A percentile compares a stretch with the other conserved stretches of the same genome.
These are phyloP conservation scores for Pseudobourletiella spinata DNA, from an alignment of 1,140 invertebrate genomes.

Conservation along the genomic window DNA sequence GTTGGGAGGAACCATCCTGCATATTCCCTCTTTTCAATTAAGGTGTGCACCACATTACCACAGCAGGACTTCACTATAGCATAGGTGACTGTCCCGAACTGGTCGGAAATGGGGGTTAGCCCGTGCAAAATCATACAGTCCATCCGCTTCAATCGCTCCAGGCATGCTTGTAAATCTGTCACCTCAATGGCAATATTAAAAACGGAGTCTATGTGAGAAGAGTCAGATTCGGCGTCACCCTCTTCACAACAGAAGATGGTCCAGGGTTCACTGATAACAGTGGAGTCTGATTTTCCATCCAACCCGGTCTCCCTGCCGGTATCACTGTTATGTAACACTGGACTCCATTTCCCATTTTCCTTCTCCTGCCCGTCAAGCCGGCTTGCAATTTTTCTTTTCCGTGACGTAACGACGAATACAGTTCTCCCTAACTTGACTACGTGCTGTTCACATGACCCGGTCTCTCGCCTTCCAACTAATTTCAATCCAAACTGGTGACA, in stretches of 20 bases:
- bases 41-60: constrained; percentile 46
- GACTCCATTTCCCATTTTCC: not conserved
- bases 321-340: not conserved
- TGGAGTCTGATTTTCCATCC: not conserved
- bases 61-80: constrained; percentile 45
- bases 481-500: constrained; percentile 40
- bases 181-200: constrained; percentile 47
- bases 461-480: constrained; percentile 38
- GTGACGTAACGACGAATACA: constrained; percentile 42
- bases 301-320: not conserved
- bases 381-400: constrained; percentile 5
- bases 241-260: constrained; percentile 37
- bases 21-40: constrained; percentile 43
- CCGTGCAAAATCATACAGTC: constrained; percentile 38
- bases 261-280: constrained; percentile 33
- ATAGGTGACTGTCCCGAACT: constrained; percentile 40
- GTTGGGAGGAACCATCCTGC: constrained; percentile 43
- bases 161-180: constrained; percentile 39
- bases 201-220: constrained; percentile 40
- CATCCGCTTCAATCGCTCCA: constrained; percentile 36
- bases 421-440: constrained; percentile 40
- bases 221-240: constrained; percentile 8
- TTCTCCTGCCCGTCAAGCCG: not conserved
- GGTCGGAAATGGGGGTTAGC: constrained; percentile 37
- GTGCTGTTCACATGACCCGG: constrained; percentile 38